These are phyloP conservation scores for Drosophila limbata DNA, from an alignment of 2,888 invertebrate genomes.

Conservation along the genomic window DNA sequence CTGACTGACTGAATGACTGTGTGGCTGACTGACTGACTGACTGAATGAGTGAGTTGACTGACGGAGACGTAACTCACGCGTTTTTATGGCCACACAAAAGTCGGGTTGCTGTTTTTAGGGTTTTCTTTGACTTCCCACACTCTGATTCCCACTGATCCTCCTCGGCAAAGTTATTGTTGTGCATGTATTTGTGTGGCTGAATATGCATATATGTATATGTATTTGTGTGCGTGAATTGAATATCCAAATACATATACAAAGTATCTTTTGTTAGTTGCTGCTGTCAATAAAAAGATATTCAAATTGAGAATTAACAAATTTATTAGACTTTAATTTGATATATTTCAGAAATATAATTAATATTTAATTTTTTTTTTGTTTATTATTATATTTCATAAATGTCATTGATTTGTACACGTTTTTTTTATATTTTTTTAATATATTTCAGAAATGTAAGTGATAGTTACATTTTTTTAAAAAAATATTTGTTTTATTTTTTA, in stretches of 20 bases:
- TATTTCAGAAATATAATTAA: too few species aligned
- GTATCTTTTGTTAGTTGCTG: slow-evolving; percentile 16
- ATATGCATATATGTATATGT: slow-evolving; percentile 17
- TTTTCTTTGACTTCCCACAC: slow-evolving; percentile 67
- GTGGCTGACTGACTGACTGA: slow-evolving; percentile 31
- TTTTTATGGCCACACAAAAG: slow-evolving; percentile 76
- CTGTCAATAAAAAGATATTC: slow-evolving; percentile 1
- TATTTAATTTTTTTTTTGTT: background rate
- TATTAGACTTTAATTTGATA: background rate
- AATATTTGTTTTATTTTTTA: too few species aligned
- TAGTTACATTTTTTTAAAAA: too few species aligned
- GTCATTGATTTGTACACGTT: too few species aligned
- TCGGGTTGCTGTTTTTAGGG: slow-evolving; percentile 50
- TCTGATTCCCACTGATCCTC: slow-evolving; percentile 68
- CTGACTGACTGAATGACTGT: slow-evolving; percentile 27
- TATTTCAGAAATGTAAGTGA: too few species aligned
- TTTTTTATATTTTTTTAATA: too few species aligned
- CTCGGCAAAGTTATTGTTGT: slow-evolving; percentile 40
- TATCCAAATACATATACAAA: slow-evolving; percentile 38
- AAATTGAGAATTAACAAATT: slow-evolving; percentile 20
- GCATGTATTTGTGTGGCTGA: background rate
- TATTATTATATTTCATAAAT: background rate
- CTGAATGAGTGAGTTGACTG: slow-evolving; percentile 31
- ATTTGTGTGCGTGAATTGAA: slow-evolving; percentile 46
- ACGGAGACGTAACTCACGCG: slow-evolving; percentile 67